phyloP scores from a whole-genome alignment of 1,140 invertebrate genomes.

The Caerostris extrusa region DNA sequence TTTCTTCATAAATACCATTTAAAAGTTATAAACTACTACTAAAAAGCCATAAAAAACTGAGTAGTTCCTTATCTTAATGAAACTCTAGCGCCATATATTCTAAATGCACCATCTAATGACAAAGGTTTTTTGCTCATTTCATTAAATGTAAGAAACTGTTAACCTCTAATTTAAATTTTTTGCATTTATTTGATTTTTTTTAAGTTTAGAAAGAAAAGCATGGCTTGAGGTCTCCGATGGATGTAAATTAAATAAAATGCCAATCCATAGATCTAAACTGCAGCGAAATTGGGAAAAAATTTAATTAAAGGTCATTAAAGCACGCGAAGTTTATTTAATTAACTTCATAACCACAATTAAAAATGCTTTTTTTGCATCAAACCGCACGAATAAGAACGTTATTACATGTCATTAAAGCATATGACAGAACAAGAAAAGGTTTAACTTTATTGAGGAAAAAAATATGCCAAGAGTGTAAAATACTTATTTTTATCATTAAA shows the following conservation, averaged over 20 bases:
- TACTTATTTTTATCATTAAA: too few species aligned
- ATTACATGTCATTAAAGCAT: not conserved
- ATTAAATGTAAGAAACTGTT: not conserved
- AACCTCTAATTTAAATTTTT: not conserved
- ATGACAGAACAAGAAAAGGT: too few species aligned
- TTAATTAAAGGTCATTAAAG: conserved; percentile 24
- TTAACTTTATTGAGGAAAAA: too few species aligned
- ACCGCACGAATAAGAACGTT: not conserved
- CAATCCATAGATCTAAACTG: not conserved
- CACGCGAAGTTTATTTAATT: not conserved
- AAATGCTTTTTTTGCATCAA: not conserved
- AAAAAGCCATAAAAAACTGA: not conserved
- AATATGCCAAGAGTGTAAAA: too few species aligned
- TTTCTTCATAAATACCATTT: not conserved
- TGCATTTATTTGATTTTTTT: not conserved
- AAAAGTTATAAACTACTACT: not conserved
- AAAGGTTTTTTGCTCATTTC: not conserved
- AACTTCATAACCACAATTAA: not conserved
- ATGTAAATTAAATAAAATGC: not conserved
- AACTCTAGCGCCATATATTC: not conserved
- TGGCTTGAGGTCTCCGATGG: not conserved
- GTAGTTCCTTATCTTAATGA: not conserved
- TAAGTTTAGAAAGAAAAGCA: not conserved
- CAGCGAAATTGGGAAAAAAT: not conserved
- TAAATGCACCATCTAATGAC: not conserved